phyloP scores from a whole-genome alignment of 2,888 invertebrate genomes.

The Eudasyphora cyanicolor region DNA sequence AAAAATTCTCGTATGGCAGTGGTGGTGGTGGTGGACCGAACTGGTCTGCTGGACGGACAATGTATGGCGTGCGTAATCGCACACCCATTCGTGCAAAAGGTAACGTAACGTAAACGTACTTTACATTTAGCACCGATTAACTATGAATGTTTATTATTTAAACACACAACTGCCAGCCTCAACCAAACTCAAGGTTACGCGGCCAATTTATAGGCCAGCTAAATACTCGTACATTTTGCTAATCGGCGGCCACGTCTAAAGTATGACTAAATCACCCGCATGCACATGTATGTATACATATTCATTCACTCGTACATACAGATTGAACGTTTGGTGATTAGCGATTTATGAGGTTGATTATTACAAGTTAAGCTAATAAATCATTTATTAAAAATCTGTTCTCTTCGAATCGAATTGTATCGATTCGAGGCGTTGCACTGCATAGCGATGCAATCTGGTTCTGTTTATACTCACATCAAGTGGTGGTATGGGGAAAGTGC shows the following conservation, averaged over 20 bases:
- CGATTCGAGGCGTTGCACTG: neutral
- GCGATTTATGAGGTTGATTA: slow-evolving; percentile 55
- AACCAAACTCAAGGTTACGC: slow-evolving; percentile 53
- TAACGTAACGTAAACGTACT: neutral
- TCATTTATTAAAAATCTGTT: slow-evolving; percentile 55
- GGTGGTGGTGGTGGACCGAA: no score
- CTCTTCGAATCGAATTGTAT: neutral
- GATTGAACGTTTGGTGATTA: neutral
- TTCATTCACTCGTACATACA: neutral
- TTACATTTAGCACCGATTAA: slow-evolving; percentile 47
- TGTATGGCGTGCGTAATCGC: neutral
- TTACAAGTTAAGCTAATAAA: slow-evolving; percentile 58
- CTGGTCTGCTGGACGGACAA: no score
- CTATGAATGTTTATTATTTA: slow-evolving; percentile 56
- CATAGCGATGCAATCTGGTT: slow-evolving; percentile 15
- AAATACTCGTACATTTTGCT: slow-evolving; percentile 34
- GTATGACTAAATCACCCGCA: slow-evolving; percentile 11
- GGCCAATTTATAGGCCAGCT: slow-evolving; percentile 39
- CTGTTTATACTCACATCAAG: slow-evolving; percentile 55
- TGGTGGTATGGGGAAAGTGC: neutral
- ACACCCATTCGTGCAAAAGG: neutral
- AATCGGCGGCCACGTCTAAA: neutral
- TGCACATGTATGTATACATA: neutral
- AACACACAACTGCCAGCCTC: slow-evolving; percentile 52
- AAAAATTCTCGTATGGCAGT: slow-evolving; percentile 9